Conservation (phyloP, 2,113 vertebrate genomes). For the Thunnus thynnus region DNA sequence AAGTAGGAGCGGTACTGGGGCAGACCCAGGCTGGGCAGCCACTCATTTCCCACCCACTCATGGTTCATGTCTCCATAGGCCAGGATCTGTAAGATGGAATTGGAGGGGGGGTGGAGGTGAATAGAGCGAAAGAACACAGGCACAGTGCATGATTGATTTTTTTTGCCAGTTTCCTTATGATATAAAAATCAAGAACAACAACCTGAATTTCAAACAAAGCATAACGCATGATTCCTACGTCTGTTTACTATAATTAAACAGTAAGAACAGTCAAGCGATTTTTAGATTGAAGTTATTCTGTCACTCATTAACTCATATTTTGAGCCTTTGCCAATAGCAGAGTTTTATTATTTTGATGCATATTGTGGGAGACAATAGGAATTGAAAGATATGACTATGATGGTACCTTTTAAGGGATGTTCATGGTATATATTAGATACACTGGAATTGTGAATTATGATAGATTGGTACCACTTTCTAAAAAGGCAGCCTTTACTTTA, state of each 20-base stretch:
- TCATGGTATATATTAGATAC: too few relatives aligned
- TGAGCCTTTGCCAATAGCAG: neutral
- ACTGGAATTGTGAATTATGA: too few relatives aligned
- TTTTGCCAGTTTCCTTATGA: neutral
- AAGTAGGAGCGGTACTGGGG: slow-evolving; percentile 96
- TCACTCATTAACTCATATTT: neutral
- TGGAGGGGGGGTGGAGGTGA: neutral
- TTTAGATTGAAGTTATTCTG: neutral
- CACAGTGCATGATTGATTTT: neutral
- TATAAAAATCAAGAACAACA: neutral
- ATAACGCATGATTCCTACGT: neutral
- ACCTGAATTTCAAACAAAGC: neutral
- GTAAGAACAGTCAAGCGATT: neutral
- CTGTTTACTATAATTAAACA: neutral
- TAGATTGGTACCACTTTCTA: too few relatives aligned
- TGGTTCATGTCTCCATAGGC: slow-evolving; percentile 97
- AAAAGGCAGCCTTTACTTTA: too few relatives aligned
- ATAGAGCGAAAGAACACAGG: neutral
- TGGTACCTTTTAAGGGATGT: too few relatives aligned
- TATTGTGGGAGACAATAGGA: neutral
- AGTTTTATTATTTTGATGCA: neutral
- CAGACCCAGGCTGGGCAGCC: slow-evolving; percentile 93
- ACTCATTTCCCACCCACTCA: slow-evolving; percentile 96
- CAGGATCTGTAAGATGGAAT: slow-evolving; percentile 86
- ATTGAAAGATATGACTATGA: neutral